A percentile compares a stretch with the other conserved stretches of the same genome.
phyloP scores from a whole-genome alignment of 2,888 invertebrate species.

The Drosophila recens region DNA sequence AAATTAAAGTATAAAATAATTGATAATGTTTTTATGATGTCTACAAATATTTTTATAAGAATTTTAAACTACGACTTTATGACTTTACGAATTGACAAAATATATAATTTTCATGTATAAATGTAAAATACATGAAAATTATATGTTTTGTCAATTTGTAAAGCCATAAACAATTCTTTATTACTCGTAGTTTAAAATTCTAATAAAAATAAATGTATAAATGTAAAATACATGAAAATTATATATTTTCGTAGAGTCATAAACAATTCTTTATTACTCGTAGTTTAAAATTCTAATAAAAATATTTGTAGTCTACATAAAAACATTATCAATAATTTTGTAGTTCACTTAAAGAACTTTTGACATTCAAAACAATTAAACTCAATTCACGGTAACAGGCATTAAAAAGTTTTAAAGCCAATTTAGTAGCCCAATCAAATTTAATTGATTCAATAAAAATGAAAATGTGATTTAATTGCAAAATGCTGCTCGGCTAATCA shows the following conservation, averaged over 20 bases:
- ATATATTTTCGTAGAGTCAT: no score
- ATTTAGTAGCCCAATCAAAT: slow-evolving; percentile 27
- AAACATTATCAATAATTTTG: neutral
- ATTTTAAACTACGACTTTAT: no score
- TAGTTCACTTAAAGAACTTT: neutral
- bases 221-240: no score
- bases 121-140: neutral
- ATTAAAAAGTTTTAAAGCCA: slow-evolving; percentile 10
- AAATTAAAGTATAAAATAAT: no score
- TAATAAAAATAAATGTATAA: no score
- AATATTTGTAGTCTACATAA: neutral
- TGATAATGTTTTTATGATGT: no score
- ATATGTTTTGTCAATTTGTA: neutral
- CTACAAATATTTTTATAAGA: no score
- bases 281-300: neutral
- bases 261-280: neutral
- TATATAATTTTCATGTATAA: no score
- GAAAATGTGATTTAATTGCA: slow-evolving; percentile 31
- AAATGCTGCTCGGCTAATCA: slow-evolving; percentile 27
- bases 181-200: no score
- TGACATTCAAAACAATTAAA: slow-evolving; percentile 9
- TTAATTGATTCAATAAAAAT: slow-evolving; percentile 43
- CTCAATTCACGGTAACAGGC: slow-evolving; percentile 12
- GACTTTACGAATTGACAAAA: no score
- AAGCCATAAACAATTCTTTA: neutral